These are phyloP conservation scores for Sarcophaga subvicina DNA, from an alignment of 2,888 invertebrate genomes.

Conservation along the genomic window DNA sequence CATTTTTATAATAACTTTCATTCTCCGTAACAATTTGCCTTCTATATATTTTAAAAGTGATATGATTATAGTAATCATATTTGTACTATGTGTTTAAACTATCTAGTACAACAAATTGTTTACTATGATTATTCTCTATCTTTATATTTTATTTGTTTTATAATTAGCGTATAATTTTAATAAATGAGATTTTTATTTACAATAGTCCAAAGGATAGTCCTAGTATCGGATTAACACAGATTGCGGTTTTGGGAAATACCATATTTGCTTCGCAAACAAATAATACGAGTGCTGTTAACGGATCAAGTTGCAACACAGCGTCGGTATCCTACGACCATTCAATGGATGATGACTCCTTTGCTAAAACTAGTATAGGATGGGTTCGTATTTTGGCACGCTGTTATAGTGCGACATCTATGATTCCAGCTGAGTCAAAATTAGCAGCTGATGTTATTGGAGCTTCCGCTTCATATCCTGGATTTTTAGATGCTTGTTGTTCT, in stretches of 20 bases:
- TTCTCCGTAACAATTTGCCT: too few relatives aligned
- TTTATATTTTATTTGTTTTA: slow-evolving; percentile 2
- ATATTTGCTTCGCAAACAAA: slow-evolving; percentile 87
- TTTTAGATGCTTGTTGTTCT: slow-evolving; percentile 88
- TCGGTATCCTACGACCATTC: slow-evolving; percentile 67
- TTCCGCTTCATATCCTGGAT: slow-evolving; percentile 86
- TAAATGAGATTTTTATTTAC: slow-evolving; percentile 16
- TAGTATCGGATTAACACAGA: slow-evolving; percentile 94
- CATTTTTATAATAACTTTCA: too few relatives aligned
- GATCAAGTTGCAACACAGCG: slow-evolving; percentile 56
- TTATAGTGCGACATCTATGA: slow-evolving; percentile 83
- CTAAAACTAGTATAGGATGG: slow-evolving; percentile 90
- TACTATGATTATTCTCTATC: background rate
- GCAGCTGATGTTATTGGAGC: slow-evolving; percentile 82
- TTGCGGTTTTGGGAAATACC: slow-evolving; percentile 91
- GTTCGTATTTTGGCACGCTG: slow-evolving; percentile 91
- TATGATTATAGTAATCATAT: too few relatives aligned
- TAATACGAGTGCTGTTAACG: slow-evolving; percentile 58
- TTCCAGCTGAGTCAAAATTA: slow-evolving; percentile 78
- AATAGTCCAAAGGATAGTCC: slow-evolving; percentile 92
- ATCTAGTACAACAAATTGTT: too few relatives aligned
- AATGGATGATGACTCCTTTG: slow-evolving; percentile 80
- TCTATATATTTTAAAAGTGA: too few relatives aligned
- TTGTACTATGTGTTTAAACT: too few relatives aligned
- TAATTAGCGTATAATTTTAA: background rate